Conservation (phyloP, 2,113 vertebrate species). For the Pachycephala philippinensis region DNA sequence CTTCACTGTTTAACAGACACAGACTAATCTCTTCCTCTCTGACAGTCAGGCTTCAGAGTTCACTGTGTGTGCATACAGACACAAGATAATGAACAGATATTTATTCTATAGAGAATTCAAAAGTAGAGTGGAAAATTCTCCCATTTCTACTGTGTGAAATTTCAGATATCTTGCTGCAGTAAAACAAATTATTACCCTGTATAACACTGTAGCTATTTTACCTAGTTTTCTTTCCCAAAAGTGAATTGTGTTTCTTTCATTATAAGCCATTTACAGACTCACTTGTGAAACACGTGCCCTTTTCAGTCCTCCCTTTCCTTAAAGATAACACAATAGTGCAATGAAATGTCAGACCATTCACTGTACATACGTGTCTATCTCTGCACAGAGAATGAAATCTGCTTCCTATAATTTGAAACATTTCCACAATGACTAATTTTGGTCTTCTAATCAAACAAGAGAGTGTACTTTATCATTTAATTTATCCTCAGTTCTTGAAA, state of each 20-base stretch:
- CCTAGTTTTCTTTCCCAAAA: slow-evolving; percentile 5
- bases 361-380: not conserved
- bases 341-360: not conserved
- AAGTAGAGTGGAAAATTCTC: not conserved
- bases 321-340: not conserved
- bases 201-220: slow-evolving; percentile 10
- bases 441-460: slow-evolving; percentile 53
- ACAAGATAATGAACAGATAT: slow-evolving; percentile 51
- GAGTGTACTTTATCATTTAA: slow-evolving; percentile 69
- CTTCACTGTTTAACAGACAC: slow-evolving; percentile 42
- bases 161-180: not conserved
- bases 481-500: slow-evolving; percentile 73
- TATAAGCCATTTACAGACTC: slow-evolving; percentile 27
- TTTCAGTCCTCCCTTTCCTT: not conserved
- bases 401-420: slow-evolving; percentile 37
- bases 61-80: slow-evolving; percentile 13
- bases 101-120: slow-evolving; percentile 57
- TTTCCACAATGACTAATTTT: slow-evolving; percentile 64
- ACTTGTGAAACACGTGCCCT: not conserved
- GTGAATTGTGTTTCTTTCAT: slow-evolving; percentile 41
- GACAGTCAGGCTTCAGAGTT: slow-evolving; percentile 12
- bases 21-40: slow-evolving; percentile 34
- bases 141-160: not conserved
- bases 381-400: slow-evolving; percentile 20
- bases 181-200: slow-evolving; percentile 5